Conservation (phyloP, 1,140 invertebrate species). For the Latrodectus geometricus region DNA sequence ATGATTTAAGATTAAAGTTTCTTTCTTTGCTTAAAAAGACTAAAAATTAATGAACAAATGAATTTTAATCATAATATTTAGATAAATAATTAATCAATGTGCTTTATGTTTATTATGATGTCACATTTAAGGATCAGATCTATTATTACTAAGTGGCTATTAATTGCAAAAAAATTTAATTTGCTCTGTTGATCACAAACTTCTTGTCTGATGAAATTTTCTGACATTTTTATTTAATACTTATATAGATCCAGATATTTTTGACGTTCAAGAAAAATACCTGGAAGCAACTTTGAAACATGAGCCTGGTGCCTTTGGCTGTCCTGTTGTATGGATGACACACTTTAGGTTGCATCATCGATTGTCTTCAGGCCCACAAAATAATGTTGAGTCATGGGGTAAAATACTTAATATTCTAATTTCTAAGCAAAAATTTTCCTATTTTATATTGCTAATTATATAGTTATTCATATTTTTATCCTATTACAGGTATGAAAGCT, state of each 20-base stretch:
- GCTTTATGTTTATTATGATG: too few relatives aligned
- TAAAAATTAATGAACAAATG: too few relatives aligned
- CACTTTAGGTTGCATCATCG: conserved; percentile 80
- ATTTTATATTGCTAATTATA: background rate
- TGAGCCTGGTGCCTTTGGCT: conserved; percentile 78
- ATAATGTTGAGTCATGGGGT: conserved; percentile 32
- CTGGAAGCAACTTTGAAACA: conserved; percentile 72
- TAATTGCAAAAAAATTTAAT: too few relatives aligned
- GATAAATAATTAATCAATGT: too few relatives aligned
- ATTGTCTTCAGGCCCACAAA: conserved; percentile 75
- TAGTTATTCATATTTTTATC: background rate
- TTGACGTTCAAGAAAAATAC: conserved; percentile 65
- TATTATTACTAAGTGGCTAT: too few relatives aligned
- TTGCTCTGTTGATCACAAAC: too few relatives aligned
- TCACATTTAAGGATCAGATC: too few relatives aligned
- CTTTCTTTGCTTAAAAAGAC: too few relatives aligned
- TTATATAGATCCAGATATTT: conserved; percentile 33
- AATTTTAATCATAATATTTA: too few relatives aligned
- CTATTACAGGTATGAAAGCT: conserved; percentile 69
- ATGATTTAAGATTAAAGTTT: too few relatives aligned
- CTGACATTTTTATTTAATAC: too few relatives aligned
- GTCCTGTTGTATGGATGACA: conserved; percentile 80
- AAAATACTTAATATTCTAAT: background rate
- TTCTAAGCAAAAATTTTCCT: background rate
- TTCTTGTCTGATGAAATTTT: too few relatives aligned